Evolutionary conservation across 1,140 invertebrate genomes (phyloP), one percentile per base, ranked within the genome.

Genomic region (Drosophila dunni): DNA sequence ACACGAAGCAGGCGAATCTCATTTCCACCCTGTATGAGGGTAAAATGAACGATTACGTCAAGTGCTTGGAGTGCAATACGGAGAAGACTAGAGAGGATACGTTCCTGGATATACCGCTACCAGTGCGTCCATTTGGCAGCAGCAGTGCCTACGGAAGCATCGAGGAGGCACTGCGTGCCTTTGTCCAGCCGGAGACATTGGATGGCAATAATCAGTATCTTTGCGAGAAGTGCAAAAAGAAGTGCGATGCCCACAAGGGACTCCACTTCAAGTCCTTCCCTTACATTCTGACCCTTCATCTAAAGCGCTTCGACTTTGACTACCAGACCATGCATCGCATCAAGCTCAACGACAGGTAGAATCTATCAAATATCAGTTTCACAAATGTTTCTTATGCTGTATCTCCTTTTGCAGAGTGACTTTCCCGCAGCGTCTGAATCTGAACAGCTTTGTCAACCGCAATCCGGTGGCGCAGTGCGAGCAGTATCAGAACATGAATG

Each of bases 261-360:
- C 93, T 98, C 13, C 97, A 97, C 89, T 98, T 98, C 89, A 95
- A 95, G 9, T 95, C 96, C 65, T 97, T 98, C 93, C 97, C 97
- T 0, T 98, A 98, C 92, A 93, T 98, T 50, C 92, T 98, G 11
- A 97, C 97, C 0, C 92, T 98, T 68, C 97, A 98, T 90, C 93
- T 98, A 60, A 98, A 98, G 92, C 94, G 97, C 65, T 98, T 98
- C 93, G 97, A 98, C 93, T 98, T 98, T 93, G 97, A 98, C 92
- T 98, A 97, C 80, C 94, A 94, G 58, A 97, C 96, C 8, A 95
- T 97, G 93, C 96, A 97, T 88, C 94, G 97, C 69, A 97, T 98
- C 66, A 98, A 98, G 93, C 93, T 98, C 17, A 98, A 98, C 93
- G 97, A 98, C 92, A 97, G 95, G 97, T 98, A 93, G 24, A 34